Evolutionary conservation across 53 echinoderm and acorn worm genomes (phyloP), one percentile per base, ranked within the genome.

Genomic region (Mesocentrotus franciscanus): DNA sequence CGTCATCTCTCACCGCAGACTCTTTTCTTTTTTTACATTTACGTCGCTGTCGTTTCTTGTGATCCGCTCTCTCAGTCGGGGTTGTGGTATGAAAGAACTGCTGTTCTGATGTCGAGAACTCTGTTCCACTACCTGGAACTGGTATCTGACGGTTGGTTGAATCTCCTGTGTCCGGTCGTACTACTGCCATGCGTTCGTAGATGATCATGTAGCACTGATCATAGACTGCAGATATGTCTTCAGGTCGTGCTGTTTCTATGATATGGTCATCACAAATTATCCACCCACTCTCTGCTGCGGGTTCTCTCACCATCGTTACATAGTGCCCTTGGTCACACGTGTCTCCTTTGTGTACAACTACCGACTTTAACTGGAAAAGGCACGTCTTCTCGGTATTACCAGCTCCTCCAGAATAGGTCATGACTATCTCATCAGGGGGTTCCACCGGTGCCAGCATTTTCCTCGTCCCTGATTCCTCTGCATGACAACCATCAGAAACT

Each of bases 241-340:
- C 10, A 24, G 58, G 94, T n/a, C 56, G 15, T 15, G 79, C 59
- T 9, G 76, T 94, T 94, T 94, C 94, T 49, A 81, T 94, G 78
- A 94, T 94, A 83, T 94, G 94, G 94, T 94, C 94, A 94, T 94
- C 94, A 78, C 83, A 78, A 15, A 94, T 55, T 22, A 94, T 56
- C 94, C 83, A 94, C 10, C 94, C 57, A 78, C 16, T 78, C 14
- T 18, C 22, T 4, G 76, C 94, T 42, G 17, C 39, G 27, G 81
- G 81, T 36, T 94, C 78, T 14, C 76, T 34, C 18, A 94, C 79
- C 94, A 92, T 92, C 11, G 92, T 59, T 59, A 66, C 78, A 35
- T 93, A 93, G 58, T 93, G 93, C 9, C 76, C 93, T 74, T 29
- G 27, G 24, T 93, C 93, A 42, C 93, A 93, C n/a, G 35, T 93